Evolutionary conservation across 2,888 invertebrate species (phyloP).

Genomic region (Nymphalis c-album): DNA sequence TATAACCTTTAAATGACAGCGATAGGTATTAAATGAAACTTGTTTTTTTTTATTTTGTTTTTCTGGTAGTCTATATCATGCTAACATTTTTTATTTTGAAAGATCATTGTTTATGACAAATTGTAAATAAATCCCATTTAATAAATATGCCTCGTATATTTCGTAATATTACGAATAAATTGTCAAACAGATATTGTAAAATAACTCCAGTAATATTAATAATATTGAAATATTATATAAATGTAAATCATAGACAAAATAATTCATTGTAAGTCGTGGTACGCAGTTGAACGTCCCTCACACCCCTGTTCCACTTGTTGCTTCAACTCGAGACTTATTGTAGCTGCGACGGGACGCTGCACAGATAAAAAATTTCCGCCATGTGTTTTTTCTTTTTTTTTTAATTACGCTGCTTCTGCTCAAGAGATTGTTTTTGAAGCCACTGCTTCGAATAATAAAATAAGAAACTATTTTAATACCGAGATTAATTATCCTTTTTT

Average conservation of each 20-base stretch:
- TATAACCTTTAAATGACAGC: too few relatives aligned
- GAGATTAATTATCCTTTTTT: background rate
- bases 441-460: background rate
- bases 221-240: too few relatives aligned
- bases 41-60: background rate
- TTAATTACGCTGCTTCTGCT: constrained; percentile 21
- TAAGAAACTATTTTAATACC: background rate
- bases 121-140: too few relatives aligned
- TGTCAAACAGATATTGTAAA: too few relatives aligned
- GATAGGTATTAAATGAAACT: too few relatives aligned
- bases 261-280: constrained; percentile 10
- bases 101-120: too few relatives aligned
- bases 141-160: too few relatives aligned
- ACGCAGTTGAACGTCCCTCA: constrained; percentile 53
- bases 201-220: too few relatives aligned
- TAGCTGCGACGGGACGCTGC: constrained; percentile 31
- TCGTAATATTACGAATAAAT: too few relatives aligned
- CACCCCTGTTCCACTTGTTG: constrained; percentile 66
- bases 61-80: background rate
- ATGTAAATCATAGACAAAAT: background rate
- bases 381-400: constrained; percentile 25
- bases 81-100: too few relatives aligned
- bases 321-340: constrained; percentile 41
- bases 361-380: constrained; percentile 37
- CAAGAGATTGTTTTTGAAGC: constrained; percentile 8